Conservation (phyloP, 1,140 invertebrate species). For the Dreissena rostriformis region DNA sequence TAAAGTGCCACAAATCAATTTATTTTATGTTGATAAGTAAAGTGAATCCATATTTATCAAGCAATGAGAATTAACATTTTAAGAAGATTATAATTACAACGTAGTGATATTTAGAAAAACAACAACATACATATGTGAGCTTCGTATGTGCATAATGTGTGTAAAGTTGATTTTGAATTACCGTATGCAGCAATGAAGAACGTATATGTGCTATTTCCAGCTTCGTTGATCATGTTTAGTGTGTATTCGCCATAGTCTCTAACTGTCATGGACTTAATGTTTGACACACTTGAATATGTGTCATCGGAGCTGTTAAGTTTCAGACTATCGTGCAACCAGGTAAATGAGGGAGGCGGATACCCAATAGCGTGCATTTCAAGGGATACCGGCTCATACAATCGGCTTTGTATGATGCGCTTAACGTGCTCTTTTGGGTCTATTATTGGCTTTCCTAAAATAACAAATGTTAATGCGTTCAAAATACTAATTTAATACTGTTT, state of each 20-base stretch:
- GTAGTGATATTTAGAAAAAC: too few relatives aligned
- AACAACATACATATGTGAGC: neutral
- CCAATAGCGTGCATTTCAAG: conserved; percentile 18
- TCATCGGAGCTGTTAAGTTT: neutral
- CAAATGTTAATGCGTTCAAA: too few relatives aligned
- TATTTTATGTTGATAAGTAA: neutral
- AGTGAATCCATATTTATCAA: neutral
- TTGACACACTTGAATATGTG: neutral
- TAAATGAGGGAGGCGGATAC: neutral
- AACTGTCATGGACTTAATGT: neutral
- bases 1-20: too few relatives aligned
- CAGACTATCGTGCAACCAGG: neutral
- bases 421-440: neutral
- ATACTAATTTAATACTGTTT: too few relatives aligned
- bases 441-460: neutral
- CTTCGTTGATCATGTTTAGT: conserved; percentile 3
- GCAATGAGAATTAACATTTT: too few relatives aligned
- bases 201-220: neutral
- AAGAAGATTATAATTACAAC: too few relatives aligned
- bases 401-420: too few relatives aligned
- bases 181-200: neutral
- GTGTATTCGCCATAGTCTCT: neutral
- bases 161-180: neutral
- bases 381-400: neutral
- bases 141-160: neutral